Base-by-base conservation (phyloP, 2,113 vertebrate species). In the Setophaga petechia region DNA sequence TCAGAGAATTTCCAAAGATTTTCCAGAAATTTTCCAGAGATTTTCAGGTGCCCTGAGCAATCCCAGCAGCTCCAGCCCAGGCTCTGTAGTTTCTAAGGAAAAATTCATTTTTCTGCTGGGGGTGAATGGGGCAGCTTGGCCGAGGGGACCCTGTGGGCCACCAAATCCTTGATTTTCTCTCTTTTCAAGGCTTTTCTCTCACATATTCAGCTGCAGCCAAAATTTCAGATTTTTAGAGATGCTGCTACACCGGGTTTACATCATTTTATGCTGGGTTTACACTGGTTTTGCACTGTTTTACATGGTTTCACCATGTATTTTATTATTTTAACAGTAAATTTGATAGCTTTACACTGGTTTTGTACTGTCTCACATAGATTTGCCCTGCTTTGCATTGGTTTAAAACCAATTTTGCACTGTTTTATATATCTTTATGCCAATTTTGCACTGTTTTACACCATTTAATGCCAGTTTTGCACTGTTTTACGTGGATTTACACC, bases 21-120 rank as follows among this genome's bases (percentile, higher is more conserved):
- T 35, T 28, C 55, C 1, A 52, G 5, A 28, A 10, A 52, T 28
- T 52, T 52, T 13, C 6, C 67, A 41, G 25, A 61, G 28, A 46
- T 44, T 46, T 41, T 35, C 61, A 1, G 3, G 2, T 0, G 0
- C 27, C 5, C 8, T 57, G 79, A 81, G 54, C 67, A 24, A 43
- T 43, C 47, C 58, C 3, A 0, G 55, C 33, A 76, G 37, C 54
- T 57, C 20, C 4, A 20, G 33, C 15, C 17, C 15, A 1, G 22
- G 49, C 37, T 33, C 9, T 66, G 37, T 35, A 28, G 30, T 33
- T 71, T 59, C 19, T 39, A 12, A 46, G 14, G 31, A 49, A 58
- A 59, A 65, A 24, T 3, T 22, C 9, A 43, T 57, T 16, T 11
- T 67, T 66, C 16, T 49, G 59, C 11, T 39, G 7, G 12, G 17